Evolutionary conservation across 2,888 invertebrate species (phyloP).

Genomic region (Netelia virgata): DNA sequence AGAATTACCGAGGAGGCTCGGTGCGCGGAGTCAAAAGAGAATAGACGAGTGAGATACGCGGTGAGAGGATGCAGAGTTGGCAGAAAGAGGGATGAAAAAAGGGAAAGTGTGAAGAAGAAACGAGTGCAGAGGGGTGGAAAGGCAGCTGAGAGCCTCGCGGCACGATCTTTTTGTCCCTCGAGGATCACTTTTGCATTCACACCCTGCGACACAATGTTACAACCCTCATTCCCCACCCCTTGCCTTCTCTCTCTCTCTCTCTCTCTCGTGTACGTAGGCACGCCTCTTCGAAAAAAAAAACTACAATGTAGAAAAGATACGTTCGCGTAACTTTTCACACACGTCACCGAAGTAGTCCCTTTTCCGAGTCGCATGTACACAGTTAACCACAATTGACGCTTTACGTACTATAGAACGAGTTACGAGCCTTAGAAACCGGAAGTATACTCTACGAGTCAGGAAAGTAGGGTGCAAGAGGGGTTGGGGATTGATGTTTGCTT

Average conservation of each 20-base stretch:
- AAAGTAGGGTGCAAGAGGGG: conserved; percentile 1
- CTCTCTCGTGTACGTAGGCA: background rate
- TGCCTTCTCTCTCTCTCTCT: no score
- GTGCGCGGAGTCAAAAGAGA: conserved; percentile 1
- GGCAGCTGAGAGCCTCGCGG: conserved; percentile 30
- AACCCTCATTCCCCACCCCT: background rate
- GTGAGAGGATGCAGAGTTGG: conserved; percentile 15
- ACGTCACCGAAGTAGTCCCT: conserved; percentile 10
- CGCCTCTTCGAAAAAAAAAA: conserved; percentile 12
- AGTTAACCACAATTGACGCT: conserved; percentile 55
- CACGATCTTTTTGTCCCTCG: conserved; percentile 52
- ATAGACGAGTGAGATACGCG: background rate
- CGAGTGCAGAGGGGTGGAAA: conserved; percentile 24
- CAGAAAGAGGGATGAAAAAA: conserved; percentile 37
- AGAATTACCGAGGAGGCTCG: conserved; percentile 23
- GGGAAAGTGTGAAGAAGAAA: conserved; percentile 53
- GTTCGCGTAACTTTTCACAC: background rate
- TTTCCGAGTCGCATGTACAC: conserved; percentile 35
- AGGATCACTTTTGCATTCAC: conserved; percentile 60
- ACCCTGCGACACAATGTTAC: conserved; percentile 41
- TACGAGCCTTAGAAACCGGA: conserved; percentile 26
- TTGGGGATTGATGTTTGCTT: conserved; percentile 48
- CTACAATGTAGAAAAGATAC: background rate
- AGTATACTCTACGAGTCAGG: conserved; percentile 1
- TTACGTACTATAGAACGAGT: conserved; percentile 26